A percentile compares a stretch with the other conserved stretches of the same genome.
These are phyloP conservation scores for Eupithecia inturbata DNA, from an alignment of 2,888 invertebrate genomes.

Conservation along the genomic window DNA sequence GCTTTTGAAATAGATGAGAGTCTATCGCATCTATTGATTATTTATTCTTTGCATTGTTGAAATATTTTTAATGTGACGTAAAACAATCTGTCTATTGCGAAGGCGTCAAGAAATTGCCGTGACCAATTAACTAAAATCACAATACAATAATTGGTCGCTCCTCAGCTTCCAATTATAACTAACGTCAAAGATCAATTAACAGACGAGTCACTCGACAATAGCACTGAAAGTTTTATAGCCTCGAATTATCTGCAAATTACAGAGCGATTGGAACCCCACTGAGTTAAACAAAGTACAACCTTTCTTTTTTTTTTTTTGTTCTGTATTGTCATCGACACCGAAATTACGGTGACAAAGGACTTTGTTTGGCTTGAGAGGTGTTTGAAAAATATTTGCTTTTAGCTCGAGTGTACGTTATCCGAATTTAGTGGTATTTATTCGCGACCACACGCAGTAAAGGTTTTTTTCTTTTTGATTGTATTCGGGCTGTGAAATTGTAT, in stretches of 20 bases:
- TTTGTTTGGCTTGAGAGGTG: conserved; percentile 70
- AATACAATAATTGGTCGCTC: conserved; percentile 21
- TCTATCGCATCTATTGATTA: conserved; percentile 13
- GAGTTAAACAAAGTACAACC: conserved; percentile 67
- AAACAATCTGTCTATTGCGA: conserved; percentile 5
- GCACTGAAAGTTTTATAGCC: conserved; percentile 58
- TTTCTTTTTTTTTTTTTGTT: conserved; percentile 45
- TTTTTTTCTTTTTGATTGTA: conserved; percentile 47
- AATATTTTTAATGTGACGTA: conserved; percentile 5
- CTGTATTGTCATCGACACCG: conserved; percentile 75
- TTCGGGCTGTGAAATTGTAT: conserved; percentile 75
- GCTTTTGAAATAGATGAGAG: conserved; percentile 41
- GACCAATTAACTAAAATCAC: conserved; percentile 26
- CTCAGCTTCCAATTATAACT: conserved; percentile 31
- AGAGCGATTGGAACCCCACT: conserved; percentile 72
- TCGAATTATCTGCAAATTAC: conserved; percentile 78
- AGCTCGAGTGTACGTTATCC: conserved; percentile 70
- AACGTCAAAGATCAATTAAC: conserved; percentile 37
- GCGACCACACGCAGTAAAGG: conserved; percentile 50
- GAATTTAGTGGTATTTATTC: conserved; percentile 49
- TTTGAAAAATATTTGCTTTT: conserved; percentile 82
- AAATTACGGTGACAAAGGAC: conserved; percentile 79
- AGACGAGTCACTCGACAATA: conserved; percentile 66
- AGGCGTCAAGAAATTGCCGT: conserved; percentile 30
- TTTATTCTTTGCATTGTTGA: conserved; percentile 9